phyloP scores from a whole-genome alignment of 2,797 vertebrate species.

The Galaxias olidus region DNA sequence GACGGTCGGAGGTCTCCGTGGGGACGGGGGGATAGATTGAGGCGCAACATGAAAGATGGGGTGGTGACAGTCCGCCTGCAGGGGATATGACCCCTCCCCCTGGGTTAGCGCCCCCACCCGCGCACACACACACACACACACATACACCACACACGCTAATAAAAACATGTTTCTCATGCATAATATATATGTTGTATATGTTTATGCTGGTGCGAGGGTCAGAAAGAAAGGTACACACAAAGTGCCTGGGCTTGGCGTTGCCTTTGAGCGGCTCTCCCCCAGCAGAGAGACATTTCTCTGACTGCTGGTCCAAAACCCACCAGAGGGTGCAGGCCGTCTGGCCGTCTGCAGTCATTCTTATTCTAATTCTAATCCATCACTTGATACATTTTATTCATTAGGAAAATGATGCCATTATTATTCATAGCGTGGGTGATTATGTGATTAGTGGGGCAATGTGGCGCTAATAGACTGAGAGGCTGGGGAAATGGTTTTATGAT shows the following conservation, averaged over 20 bases:
- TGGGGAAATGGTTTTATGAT: conserved; percentile 56
- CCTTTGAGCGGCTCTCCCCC: no score
- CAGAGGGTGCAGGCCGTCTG: conserved; percentile 34
- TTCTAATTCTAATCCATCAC: conserved; percentile 59
- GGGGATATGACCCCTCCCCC: conserved; percentile 54
- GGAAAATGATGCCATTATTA: conserved; percentile 60
- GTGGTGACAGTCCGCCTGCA: conserved; percentile 64
- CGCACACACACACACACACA: neutral
- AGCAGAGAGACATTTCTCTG: no score
- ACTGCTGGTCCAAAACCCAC: neutral
- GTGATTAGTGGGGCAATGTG: conserved; percentile 61
- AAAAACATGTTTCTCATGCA: no score
- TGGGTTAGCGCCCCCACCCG: conserved; percentile 19
- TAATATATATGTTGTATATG: neutral
- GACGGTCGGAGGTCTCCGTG: conserved; percentile 50
- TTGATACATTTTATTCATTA: conserved; percentile 56
- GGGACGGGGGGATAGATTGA: conserved; percentile 67
- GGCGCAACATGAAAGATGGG: conserved; percentile 69
- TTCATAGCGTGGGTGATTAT: conserved; percentile 63
- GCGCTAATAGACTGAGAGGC: conserved; percentile 60
- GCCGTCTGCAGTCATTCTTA: conserved; percentile 16
- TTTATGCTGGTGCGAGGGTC: no score
- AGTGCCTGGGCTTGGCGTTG: no score
- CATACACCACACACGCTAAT: no score
- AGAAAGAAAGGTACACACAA: no score